phyloP scores from a whole-genome alignment of 2,888 invertebrate genomes.

The Drosophila buzzatii region DNA sequence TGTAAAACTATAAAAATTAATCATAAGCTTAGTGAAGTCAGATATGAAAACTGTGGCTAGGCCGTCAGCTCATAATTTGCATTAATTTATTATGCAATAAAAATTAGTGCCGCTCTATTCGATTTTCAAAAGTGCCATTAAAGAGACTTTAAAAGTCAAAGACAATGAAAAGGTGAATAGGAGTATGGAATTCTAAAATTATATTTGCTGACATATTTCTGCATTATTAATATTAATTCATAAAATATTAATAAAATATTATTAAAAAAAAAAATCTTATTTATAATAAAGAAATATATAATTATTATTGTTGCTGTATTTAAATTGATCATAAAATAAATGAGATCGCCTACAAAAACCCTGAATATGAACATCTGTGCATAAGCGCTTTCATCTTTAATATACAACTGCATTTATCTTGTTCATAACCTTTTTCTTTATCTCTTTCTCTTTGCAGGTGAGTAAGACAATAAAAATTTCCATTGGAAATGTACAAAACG shows the following conservation, averaged over 20 bases:
- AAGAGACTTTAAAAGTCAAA: too few species aligned
- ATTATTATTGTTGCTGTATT: too few species aligned
- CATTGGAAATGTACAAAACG: constrained; percentile 17
- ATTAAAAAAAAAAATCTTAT: too few species aligned
- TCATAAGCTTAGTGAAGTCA: neutral
- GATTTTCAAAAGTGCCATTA: neutral
- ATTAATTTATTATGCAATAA: neutral
- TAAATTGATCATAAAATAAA: neutral
- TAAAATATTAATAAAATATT: too few species aligned
- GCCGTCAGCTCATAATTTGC: neutral
- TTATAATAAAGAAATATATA: too few species aligned
- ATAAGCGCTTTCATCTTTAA: neutral
- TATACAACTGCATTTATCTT: constrained; percentile 24
- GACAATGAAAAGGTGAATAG: neutral
- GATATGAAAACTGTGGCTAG: neutral
- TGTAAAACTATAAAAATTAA: neutral
- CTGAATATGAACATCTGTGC: neutral
- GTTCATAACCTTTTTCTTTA: constrained; percentile 30
- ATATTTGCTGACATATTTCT: neutral
- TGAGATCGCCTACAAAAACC: neutral
- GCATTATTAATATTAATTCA: neutral
- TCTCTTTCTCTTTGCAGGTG: constrained; percentile 52
- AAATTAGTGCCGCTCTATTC: neutral
- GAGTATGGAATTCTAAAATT: neutral
- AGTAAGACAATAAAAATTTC: constrained; percentile 55